Evolutionary conservation across 2,888 invertebrate species (phyloP), one percentile per base, ranked within the genome.

Genomic region (Elegia similella): DNA sequence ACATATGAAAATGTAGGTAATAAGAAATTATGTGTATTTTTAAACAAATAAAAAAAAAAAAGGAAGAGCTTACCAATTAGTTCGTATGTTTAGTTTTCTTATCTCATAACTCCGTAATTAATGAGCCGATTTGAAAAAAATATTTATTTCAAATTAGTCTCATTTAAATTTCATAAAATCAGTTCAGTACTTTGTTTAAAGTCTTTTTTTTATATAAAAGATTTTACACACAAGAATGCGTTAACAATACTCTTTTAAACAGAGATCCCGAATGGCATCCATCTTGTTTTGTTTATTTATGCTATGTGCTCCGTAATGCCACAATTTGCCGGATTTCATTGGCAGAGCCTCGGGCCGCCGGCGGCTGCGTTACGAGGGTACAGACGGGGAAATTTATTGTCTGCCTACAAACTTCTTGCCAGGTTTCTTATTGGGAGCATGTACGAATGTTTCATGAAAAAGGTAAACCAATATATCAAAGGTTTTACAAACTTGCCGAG

Each of bases 271-370:
- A 34, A 12, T 34, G 8, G 10, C 34, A 34, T 34, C 34, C 7
- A 34, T 34, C 34, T 34, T 10, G 34, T 34, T 12, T 12, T 34
- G 34, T 6, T 34, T 8, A 38, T 38, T n/a, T 12, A 5, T n/a
- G 7, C 12, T 23, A 23, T 3, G 6, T 6, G 17, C 17, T 46
- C 46, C 12, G 46, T 23, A 23, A 29, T 23, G 46, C 46, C 17
- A n/a, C 46, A 46, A 44, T 46, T 23, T 23, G 12, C 46, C 46
- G 46, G 46, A 29, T 46, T 46, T 46, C 23, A 46, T 17, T 46
- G 46, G 43, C 17, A 16, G 29, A 13, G 47, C 47, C 30, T 46
- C 46, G 10, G 17, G 46, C 46, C 23, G 2, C 23, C 10, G 2
- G 5, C 32, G 38, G 34, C 38, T 38, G 13, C 32, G 32, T 32